These are phyloP conservation scores for Leucopsar rothschildi DNA, from an alignment of 2,113 vertebrate genomes.

Conservation along the genomic window DNA sequence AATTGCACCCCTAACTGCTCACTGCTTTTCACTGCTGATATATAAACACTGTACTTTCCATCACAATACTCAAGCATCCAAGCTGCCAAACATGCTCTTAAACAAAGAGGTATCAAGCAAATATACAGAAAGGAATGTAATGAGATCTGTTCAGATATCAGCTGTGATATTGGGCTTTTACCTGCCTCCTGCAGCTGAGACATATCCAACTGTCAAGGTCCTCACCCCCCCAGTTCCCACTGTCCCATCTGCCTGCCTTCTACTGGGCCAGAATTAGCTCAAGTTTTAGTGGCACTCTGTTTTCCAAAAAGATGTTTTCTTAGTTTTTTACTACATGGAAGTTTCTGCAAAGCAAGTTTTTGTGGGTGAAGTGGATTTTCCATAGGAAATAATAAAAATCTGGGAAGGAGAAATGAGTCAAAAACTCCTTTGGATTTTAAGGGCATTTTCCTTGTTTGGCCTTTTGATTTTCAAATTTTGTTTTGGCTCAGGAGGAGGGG, in stretches of 20 bases:
- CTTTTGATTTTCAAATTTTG: not conserved
- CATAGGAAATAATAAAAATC: not conserved
- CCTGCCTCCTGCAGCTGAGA: not conserved
- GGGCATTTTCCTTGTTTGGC: not conserved
- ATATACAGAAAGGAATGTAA: not conserved
- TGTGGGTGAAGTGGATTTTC: not conserved
- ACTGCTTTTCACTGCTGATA: not conserved
- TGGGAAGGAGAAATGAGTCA: not conserved
- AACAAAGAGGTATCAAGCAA: not conserved
- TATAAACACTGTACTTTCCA: not conserved
- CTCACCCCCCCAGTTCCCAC: not conserved
- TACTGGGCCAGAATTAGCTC: not conserved
- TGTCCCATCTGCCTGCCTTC: not conserved
- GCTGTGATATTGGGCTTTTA: not conserved
- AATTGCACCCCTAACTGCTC: not conserved
- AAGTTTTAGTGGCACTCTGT: not conserved
- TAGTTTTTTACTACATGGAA: not conserved
- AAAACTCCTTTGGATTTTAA: not conserved
- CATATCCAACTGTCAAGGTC: not conserved
- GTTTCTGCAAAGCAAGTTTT: not conserved
- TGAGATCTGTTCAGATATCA: not conserved
- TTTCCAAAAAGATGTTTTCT: not conserved
- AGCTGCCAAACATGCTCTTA: not conserved
- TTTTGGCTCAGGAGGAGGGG: not conserved
- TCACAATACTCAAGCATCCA: not conserved